These are phyloP conservation scores for Talpa occidentalis DNA, from an alignment of 2,113 vertebrate genomes.

Conservation along the genomic window DNA sequence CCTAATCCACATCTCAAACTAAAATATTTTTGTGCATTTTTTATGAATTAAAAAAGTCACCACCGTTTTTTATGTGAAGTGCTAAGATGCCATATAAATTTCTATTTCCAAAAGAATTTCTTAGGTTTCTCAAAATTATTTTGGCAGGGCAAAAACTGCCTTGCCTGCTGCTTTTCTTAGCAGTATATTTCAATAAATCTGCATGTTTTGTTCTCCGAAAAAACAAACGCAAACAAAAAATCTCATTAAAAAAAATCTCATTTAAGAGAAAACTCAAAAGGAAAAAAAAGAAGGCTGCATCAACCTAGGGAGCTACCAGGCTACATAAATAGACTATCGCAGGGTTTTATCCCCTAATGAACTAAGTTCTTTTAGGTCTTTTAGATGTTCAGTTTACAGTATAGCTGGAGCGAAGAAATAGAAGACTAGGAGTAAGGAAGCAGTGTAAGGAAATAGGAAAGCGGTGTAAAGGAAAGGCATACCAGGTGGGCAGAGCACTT, in stretches of 20 bases:
- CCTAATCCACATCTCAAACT: background rate
- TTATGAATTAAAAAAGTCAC: background rate
- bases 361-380: background rate
- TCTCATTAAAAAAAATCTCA: too few relatives aligned
- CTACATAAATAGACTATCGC: background rate
- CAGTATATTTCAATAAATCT: too few relatives aligned
- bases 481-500: background rate
- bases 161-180: too few relatives aligned
- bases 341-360: background rate
- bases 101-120: background rate
- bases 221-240: background rate
- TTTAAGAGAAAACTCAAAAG: background rate
- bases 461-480: background rate
- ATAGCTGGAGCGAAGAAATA: background rate
- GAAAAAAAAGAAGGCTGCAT: too few relatives aligned
- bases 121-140: background rate
- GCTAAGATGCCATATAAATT: background rate
- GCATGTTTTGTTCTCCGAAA: too few relatives aligned
- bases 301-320: background rate
- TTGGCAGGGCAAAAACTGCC: too few relatives aligned
- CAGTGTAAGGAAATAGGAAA: background rate
- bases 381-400: background rate
- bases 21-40: background rate
- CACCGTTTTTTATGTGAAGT: background rate
- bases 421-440: background rate